Conservation (phyloP, 1,140 invertebrate species). For the Drosophila baimaii region DNA sequence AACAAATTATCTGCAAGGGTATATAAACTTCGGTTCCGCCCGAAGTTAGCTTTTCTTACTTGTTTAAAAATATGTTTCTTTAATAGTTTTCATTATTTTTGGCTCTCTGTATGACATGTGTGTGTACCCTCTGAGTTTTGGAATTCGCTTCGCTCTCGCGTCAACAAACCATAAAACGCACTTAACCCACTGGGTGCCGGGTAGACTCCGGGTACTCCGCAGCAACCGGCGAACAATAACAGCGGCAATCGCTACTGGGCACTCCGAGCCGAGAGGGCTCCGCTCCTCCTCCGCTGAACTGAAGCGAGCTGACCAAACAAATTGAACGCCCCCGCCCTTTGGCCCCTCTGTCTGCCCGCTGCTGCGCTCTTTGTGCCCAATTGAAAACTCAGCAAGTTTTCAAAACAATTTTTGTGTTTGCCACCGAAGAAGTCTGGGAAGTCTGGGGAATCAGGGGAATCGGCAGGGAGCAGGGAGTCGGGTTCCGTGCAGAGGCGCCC, state of each 20-base stretch:
- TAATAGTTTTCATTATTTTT: neutral
- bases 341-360: conserved; percentile 7
- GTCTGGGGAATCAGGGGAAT: neutral
- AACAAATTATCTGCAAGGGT: too few species aligned
- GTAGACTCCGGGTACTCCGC: conserved; percentile 8
- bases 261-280: conserved; percentile 1
- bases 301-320: conserved; percentile 68
- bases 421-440: conserved; percentile 18
- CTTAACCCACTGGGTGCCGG: conserved; percentile 49
- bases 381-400: conserved; percentile 79
- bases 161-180: conserved; percentile 69
- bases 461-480: neutral
- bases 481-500: conserved; percentile 11
- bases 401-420: conserved; percentile 57
- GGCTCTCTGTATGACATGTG: neutral
- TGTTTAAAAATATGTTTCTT: neutral
- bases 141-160: conserved; percentile 27
- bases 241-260: conserved; percentile 37
- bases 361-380: conserved; percentile 52
- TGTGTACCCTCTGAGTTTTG: neutral
- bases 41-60: too few species aligned
- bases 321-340: conserved; percentile 46
- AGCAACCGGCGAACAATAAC: conserved; percentile 19
- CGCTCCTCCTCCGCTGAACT: too few species aligned
- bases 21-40: too few species aligned